These are phyloP conservation scores for Poicephalus meyeri DNA, from an alignment of 2,113 vertebrate genomes.

Conservation along the genomic window DNA sequence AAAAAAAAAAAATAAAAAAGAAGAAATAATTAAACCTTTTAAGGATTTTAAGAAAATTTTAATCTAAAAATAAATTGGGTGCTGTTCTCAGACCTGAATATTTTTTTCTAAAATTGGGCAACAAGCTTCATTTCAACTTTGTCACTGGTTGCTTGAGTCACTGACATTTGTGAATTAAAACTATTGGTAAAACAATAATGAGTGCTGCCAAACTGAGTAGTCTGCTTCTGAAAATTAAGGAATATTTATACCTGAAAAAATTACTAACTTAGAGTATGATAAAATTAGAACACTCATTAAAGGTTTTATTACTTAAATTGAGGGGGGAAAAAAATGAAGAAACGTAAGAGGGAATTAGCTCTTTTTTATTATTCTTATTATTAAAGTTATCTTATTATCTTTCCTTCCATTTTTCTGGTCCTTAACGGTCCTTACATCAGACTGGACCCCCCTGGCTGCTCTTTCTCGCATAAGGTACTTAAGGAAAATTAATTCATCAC, in stretches of 20 bases:
- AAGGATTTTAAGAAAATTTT: not conserved
- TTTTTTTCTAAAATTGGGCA: conserved; percentile 4
- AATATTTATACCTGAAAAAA: not conserved
- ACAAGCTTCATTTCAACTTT: not conserved
- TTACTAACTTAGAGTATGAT: not conserved
- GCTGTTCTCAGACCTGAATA: not conserved
- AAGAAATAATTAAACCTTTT: not conserved
- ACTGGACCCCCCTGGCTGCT: not conserved
- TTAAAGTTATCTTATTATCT: not conserved
- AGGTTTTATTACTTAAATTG: not conserved
- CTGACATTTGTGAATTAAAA: not conserved
- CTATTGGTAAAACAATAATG: not conserved
- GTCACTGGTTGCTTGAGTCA: not conserved
- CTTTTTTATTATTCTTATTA: not conserved
- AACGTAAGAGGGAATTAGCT: not conserved
- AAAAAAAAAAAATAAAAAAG: not conserved
- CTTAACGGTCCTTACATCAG: not conserved
- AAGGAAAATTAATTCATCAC: not conserved
- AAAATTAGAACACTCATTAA: not conserved
- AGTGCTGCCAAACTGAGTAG: not conserved
- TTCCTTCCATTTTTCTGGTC: not conserved
- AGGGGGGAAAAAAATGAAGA: not conserved
- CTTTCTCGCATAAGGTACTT: not conserved
- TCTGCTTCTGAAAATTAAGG: not conserved
- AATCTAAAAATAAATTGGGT: not conserved